phyloP scores from a whole-genome alignment of 2,888 invertebrate species.

The Deroplatys truncata region DNA sequence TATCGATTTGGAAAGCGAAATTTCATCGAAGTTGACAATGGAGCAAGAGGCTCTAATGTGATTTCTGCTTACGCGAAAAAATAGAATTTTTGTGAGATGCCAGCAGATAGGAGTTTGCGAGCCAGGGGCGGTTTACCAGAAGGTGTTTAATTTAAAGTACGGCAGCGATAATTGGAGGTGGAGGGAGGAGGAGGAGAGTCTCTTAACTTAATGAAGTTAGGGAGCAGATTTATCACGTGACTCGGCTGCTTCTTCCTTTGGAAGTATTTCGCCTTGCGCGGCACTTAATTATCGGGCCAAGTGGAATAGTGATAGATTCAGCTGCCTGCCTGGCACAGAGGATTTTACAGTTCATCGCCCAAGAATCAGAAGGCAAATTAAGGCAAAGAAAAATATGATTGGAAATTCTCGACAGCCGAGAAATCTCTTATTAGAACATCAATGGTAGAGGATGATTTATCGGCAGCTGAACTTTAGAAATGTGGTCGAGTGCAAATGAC shows the following conservation, averaged over 20 bases:
- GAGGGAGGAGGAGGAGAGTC: neutral
- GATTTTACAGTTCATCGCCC: neutral
- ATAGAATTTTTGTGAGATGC: conserved; percentile 6
- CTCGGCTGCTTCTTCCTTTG: neutral
- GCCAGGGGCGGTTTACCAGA: neutral
- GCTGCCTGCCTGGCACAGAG: neutral
- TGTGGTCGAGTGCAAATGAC: neutral
- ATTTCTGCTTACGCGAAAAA: conserved; percentile 12
- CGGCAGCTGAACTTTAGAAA: neutral
- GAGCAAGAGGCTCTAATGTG: neutral
- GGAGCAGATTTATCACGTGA: conserved; percentile 19
- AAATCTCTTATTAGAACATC: neutral
- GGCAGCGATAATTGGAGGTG: conserved; percentile 17
- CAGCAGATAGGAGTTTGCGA: neutral
- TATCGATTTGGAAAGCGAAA: neutral
- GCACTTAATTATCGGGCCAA: conserved; percentile 10
- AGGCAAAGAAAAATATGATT: neutral
- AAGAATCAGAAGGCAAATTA: neutral
- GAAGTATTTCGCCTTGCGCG: neutral
- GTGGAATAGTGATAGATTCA: neutral
- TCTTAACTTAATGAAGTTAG: conserved; percentile 26
- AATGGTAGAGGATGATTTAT: neutral
- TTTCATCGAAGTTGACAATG: neutral
- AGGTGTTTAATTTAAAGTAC: conserved; percentile 18
- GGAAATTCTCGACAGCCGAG: neutral